Evolutionary conservation across 2,113 vertebrate genomes (phyloP).

Genomic region (Manacus vitellinus): DNA sequence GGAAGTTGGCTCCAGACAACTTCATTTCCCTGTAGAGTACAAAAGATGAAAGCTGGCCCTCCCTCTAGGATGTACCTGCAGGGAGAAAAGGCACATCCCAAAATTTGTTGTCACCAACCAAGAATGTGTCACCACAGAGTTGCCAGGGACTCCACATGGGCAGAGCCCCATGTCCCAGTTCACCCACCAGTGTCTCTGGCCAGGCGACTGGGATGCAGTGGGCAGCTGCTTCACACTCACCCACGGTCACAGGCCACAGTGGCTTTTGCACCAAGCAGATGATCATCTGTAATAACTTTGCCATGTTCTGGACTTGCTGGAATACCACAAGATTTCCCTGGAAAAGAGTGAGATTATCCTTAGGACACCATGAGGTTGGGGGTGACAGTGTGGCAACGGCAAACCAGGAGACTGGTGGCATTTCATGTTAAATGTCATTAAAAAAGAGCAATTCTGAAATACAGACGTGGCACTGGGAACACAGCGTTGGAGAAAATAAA

Average conservation of each 20-base stretch:
- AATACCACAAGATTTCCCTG: conserved; percentile 62
- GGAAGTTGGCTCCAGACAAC: conserved; percentile 21
- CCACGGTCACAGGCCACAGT: conserved; percentile 58
- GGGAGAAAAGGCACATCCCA: not conserved
- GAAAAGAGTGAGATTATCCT: not conserved
- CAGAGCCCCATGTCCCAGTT: not conserved
- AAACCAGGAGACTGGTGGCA: not conserved
- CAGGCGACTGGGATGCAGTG: not conserved
- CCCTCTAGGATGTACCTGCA: not conserved
- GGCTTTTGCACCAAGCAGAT: not conserved
- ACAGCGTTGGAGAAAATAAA: rapidly evolving
- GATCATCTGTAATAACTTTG: not conserved
- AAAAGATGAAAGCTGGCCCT: rapidly evolving
- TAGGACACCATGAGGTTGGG: not conserved
- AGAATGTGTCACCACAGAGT: not conserved
- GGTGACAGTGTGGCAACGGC: rapidly evolving
- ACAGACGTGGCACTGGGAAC: rapidly evolving
- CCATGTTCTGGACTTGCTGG: conserved; percentile 61
- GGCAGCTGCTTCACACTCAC: conserved; percentile 47
- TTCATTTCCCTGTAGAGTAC: rapidly evolving
- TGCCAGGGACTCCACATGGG: rapidly evolving
- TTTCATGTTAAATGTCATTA: not conserved
- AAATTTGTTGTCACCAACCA: not conserved
- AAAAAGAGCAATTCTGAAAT: not conserved
- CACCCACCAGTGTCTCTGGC: not conserved